phyloP scores from a whole-genome alignment of 2,888 invertebrate species.

The Galeruca laticollis region DNA sequence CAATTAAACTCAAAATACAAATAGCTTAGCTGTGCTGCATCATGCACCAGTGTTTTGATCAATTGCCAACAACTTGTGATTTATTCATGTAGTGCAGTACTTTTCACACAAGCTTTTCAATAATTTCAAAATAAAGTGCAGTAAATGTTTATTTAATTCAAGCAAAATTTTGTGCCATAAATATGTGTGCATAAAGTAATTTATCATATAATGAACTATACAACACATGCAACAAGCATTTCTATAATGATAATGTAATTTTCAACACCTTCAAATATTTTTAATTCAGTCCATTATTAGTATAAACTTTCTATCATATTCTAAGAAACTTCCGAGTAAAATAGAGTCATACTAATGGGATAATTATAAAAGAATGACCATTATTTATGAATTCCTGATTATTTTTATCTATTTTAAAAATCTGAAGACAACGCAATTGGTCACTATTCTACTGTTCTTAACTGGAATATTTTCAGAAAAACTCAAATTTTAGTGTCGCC shows the following conservation, averaged over 20 bases:
- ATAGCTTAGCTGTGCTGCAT: slow-evolving; percentile 54
- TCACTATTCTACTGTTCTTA: too few species aligned
- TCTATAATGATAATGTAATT: slow-evolving; percentile 6
- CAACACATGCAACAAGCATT: slow-evolving; percentile 8
- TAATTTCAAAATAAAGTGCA: slow-evolving; percentile 8
- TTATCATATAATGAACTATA: slow-evolving; percentile 3
- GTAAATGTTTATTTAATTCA: slow-evolving; percentile 1
- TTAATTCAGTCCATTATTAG: neutral
- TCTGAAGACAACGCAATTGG: too few species aligned
- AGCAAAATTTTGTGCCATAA: slow-evolving; percentile 11
- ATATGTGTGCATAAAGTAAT: slow-evolving; percentile 8
- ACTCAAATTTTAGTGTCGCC: too few species aligned
- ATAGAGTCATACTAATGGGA: too few species aligned
- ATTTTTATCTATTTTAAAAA: too few species aligned
- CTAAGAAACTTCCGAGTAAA: too few species aligned
- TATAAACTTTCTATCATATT: too few species aligned
- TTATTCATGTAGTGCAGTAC: slow-evolving; percentile 12
- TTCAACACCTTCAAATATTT: slow-evolving; percentile 1
- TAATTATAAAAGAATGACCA: too few species aligned
- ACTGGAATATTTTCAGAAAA: too few species aligned
- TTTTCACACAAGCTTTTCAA: slow-evolving; percentile 17
- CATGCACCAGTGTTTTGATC: slow-evolving; percentile 46
- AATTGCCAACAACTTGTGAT: slow-evolving; percentile 30
- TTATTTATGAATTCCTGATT: too few species aligned
- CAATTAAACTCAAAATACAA: slow-evolving; percentile 62